Evolutionary conservation across 1,140 invertebrate genomes (phyloP), one percentile per base, ranked within the genome.

Genomic region (Cataglyphis hispanica): DNA sequence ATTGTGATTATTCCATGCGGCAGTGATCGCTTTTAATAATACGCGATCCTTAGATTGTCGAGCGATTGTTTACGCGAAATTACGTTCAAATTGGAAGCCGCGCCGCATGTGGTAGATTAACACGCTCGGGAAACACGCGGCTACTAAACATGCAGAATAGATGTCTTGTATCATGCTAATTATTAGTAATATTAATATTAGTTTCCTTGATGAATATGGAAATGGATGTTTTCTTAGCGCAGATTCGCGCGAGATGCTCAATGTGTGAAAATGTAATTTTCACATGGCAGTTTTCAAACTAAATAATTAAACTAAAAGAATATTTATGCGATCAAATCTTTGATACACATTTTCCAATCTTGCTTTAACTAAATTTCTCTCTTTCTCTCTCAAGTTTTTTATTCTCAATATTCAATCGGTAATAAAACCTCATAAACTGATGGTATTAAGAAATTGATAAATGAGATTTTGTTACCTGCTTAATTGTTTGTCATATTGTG

Each of bases 1-100:
- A 70, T 81, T 81, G 77, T 34, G 64, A 81, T 43, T 81, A 43
- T 81, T 11, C 66, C 50, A 40, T 10, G 16, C 25, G 6, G 16
- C 61, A 50, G 10, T 16, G 25, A 22, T 11, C 22, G 66, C 66
- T 58, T 72, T 81, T 81, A 81, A 72, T 81, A 81, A 81, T 70
- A 72, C 50, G 19, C 63, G 16, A 81, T 34, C 19, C 5, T 10
- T 56, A 22, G 40, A 43, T 25, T 16, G n/a, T 7, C 25, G 60
- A 25, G n/a, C 7, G 13, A 11, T 37, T 80, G 77, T 69, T n/a
- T n/a, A n/a, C n/a, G n/a, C n/a, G n/a, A 69, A 80, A 80, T 80
- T 80, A 50, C 34, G 34, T 56, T 81, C 34, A 56, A n/a, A 67
- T 70, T 13, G 46, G 31, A 70, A 40, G 43, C 64, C 6, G 11